These are phyloP conservation scores for Drosophila longiperda DNA, from an alignment of 2,888 invertebrate species.

Conservation along the genomic window DNA sequence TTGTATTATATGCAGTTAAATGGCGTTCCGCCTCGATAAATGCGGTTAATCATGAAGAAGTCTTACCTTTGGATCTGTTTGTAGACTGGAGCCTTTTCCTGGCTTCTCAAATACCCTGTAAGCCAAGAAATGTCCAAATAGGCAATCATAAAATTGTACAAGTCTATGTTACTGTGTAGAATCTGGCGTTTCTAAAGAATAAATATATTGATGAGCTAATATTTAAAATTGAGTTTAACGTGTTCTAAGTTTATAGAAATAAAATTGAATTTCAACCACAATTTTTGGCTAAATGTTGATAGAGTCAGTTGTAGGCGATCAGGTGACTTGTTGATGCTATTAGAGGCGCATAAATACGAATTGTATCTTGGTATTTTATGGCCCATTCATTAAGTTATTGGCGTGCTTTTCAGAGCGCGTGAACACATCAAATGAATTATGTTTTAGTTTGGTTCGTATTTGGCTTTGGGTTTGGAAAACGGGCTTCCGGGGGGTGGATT, in stretches of 20 bases:
- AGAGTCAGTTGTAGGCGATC: conserved; percentile 24
- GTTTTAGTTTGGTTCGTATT: conserved; percentile 23
- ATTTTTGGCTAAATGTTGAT: background rate
- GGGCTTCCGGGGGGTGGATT: conserved; percentile 4
- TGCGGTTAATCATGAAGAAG: conserved; percentile 69
- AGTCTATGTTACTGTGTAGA: background rate
- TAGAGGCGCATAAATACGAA: conserved; percentile 54
- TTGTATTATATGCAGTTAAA: conserved; percentile 72
- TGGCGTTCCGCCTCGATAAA: conserved; percentile 77
- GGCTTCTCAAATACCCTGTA: conserved; percentile 24
- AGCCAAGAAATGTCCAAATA: background rate
- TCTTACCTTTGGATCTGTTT: conserved; percentile 40
- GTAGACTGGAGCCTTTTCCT: conserved; percentile 14
- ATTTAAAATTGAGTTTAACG: background rate
- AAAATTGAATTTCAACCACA: background rate
- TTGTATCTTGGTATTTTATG: conserved; percentile 53
- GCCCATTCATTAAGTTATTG: conserved; percentile 63
- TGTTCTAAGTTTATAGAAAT: background rate
- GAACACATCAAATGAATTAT: conserved; percentile 59
- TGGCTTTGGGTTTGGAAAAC: conserved; percentile 2
- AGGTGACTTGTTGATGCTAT: conserved; percentile 1
- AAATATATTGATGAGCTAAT: background rate
- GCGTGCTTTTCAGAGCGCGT: conserved; percentile 71
- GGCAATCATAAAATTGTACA: background rate
- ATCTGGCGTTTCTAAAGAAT: background rate